These are phyloP conservation scores for Drosophila antonietae DNA, from an alignment of 2,888 invertebrate species.

Conservation along the genomic window DNA sequence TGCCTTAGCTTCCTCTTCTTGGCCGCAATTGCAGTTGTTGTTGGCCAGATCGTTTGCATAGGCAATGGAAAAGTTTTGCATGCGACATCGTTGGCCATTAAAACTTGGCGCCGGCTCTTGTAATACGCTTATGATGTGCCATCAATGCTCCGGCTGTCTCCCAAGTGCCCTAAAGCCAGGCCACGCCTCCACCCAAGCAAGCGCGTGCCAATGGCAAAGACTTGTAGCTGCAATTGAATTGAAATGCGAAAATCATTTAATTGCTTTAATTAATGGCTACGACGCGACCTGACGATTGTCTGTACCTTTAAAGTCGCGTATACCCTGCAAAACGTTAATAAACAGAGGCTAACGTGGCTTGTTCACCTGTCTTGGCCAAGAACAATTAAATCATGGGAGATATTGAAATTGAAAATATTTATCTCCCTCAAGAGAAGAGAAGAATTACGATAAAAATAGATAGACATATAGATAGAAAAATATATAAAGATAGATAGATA, in stretches of 20 bases:
- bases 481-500: neutral
- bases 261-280: constrained; percentile 73
- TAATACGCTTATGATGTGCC: constrained; percentile 56
- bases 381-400: neutral
- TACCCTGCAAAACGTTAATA: neutral
- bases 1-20: neutral
- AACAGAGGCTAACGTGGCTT: neutral
- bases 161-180: neutral
- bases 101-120: constrained; percentile 38
- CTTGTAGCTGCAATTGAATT: constrained; percentile 64
- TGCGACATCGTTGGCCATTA: constrained; percentile 44
- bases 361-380: neutral
- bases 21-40: constrained; percentile 17
- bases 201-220: constrained; percentile 35
- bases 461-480: neutral
- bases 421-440: too few species aligned
- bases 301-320: constrained; percentile 10
- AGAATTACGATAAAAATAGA: neutral
- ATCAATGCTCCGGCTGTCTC: constrained; percentile 24
- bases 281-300: constrained; percentile 25
- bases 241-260: constrained; percentile 67
- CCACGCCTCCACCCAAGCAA: neutral
- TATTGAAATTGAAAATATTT: too few species aligned
- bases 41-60: constrained; percentile 60
- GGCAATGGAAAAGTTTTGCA: constrained; percentile 63